Base-by-base conservation (phyloP, 2,113 vertebrate species). In the Bufo bufo region DNA sequence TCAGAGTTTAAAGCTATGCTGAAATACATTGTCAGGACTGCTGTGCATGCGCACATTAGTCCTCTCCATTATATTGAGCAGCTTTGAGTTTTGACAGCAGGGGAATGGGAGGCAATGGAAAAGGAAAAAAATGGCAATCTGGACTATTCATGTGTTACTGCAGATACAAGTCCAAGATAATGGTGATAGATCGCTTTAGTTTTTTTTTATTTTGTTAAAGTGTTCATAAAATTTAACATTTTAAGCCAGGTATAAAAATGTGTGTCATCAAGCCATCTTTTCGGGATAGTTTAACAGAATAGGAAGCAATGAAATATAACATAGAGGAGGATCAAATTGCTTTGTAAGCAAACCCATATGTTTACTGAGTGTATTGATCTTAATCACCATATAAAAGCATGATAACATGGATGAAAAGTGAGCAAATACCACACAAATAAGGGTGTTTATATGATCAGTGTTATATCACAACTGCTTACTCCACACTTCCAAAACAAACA, bases 341-440 rank as follows among this genome's bases (percentile, higher is more conserved):
- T 81, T 81, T 49, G 63, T 49, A 83, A 83, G 69, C 47, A 66
- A 13, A 83, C 43, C 59, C 59, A 23, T 66, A 83, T 69, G 19
- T 52, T 69, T 83, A 9, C 20, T 66, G 45, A 83, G 63, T 83
- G 6, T 23, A 13, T 23, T 23, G 61, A 83, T 83, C 47, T 83
- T 17, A 52, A 23, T 66, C 61, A 69, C 13, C 61, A 83, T 4
- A 69, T 14, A 69, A 47, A 20, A 69, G 49, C 45, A 52, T 50
- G 61, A 52, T 83, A 83, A 83, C 61, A 52, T 52, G 80, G 61
- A 82, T 12, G 13, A 82, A 66, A 61, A 50, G 19, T 82, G 20
- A 82, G 45, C 45, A 66, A 23, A 83, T 23, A 4, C 45, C 20
- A 23, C 43, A 82, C 33, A 52, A 49, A 83, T 69, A 83, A 49